Evolutionary conservation across 2,888 invertebrate genomes (phyloP), one percentile per base, ranked within the genome.

Genomic region (Dynastes tityus): DNA sequence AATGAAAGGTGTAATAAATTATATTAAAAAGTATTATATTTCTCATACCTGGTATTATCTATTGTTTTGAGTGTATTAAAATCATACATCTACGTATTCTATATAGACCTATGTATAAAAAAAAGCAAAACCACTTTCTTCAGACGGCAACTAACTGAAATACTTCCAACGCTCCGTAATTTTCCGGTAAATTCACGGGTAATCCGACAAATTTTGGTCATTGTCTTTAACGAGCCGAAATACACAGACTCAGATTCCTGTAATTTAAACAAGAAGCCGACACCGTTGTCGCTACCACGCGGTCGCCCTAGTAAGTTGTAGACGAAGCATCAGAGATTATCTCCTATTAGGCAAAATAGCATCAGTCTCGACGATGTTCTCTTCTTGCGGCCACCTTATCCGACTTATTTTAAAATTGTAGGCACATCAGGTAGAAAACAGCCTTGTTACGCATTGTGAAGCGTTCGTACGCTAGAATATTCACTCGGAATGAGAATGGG

Each of bases 211-310:
- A 68, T 68, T 68, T 68, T 29, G 29, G 68, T 68, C 68, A 68
- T 68, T 68, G 68, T 68, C 68, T 68, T 51, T 68, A 68, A 68
- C 68, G 51, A 68, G 68, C 51, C 11, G 29, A 70, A 70, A 32
- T 70, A 53, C 27, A 13, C 29, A 53, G 16, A 53, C 53, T 11
- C 40, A 22, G 55, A 70, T 53, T 70, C 70, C 70, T 70, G 32
- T 53, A 70, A 70, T 70, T 55, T 55, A 8, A 55, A 55, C 45
- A 16, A 16, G 45, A 11, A 22, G 6, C 45, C 65, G 65, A 45
- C 65, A 45, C 45, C 11, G 45, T 45, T 8, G 45, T 45, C 8
- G 8, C 45, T 45, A 9, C 8, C 9, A 8, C 40, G 40, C 40
- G 4, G 45, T 45, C 8, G 11, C 11, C 45, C 2, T 45, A 45